Evolutionary conservation across 2,888 invertebrate species (phyloP).

Genomic region (Malthinus flaveolus): DNA sequence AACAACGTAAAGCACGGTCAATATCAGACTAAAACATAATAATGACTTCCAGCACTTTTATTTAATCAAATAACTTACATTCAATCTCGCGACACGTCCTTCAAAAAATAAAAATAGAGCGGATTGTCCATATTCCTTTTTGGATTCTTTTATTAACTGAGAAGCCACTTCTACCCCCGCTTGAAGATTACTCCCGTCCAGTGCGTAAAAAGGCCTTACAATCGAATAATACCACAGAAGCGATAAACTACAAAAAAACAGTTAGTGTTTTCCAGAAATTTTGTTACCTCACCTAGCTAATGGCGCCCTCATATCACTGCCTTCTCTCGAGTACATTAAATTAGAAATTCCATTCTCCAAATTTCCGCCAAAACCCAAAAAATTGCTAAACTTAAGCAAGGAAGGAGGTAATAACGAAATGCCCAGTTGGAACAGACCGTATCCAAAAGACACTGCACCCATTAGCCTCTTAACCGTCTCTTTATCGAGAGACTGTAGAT

Average conservation of each 20-base stretch:
- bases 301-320: constrained; percentile 69
- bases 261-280: constrained; percentile 6
- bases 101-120: constrained; percentile 69
- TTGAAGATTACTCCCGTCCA: constrained; percentile 63
- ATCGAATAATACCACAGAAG: constrained; percentile 72
- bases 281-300: constrained; percentile 61
- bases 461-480: constrained; percentile 63
- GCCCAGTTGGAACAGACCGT: constrained; percentile 69
- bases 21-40: constrained; percentile 60
- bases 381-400: constrained; percentile 61
- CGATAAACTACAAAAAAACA: constrained; percentile 53
- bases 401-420: constrained; percentile 69
- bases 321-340: constrained; percentile 63
- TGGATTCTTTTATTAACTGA: constrained; percentile 58
- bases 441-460: constrained; percentile 71
- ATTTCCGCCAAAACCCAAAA: constrained; percentile 70
- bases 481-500: constrained; percentile 49
- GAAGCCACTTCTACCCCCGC: constrained; percentile 62
- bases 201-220: constrained; percentile 67
- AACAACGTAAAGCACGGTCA: constrained; percentile 60
- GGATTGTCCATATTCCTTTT: constrained; percentile 61
- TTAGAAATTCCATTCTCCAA: constrained; percentile 61
- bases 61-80: constrained; percentile 52
- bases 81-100: constrained; percentile 64
- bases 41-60: background rate